Base-by-base conservation (phyloP, 2,888 invertebrate species). In the Lydus trimaculatus region DNA sequence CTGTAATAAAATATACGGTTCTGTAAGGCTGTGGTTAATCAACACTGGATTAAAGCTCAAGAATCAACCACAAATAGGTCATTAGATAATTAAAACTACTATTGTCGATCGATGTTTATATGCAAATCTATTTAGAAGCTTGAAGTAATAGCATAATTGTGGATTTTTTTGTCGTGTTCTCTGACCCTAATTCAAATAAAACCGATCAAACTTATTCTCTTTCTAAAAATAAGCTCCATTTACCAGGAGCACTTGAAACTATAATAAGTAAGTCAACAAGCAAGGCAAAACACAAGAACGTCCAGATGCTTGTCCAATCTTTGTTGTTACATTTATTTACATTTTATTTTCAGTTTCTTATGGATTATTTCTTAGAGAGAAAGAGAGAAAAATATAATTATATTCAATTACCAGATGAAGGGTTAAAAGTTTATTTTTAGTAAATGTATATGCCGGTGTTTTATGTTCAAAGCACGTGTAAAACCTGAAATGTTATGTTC, bases 371-470 rank as follows among this genome's bases (percentile, higher is more conserved):
- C 25, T 28, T 25, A 25, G 52, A 23, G 25, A 48, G 2, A 48
- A 48, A 43, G 6, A n/a, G n/a, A n/a, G n/a, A n/a, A n/a, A n/a
- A n/a, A n/a, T n/a, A n/a, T n/a, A 43, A 61, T 36, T 20, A 43
- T 43, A 23, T 39, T 56, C 56, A 61, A 61, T 61, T 36, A 20
- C 71, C 75, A 74, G 74, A 72, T 75, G 75, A 72, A 65, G 43
- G 33, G 36, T 36, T 36, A 23, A 62, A 72, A 58, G 66, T 75
- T 75, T 76, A 76, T 76, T 76, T 75, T 76, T 28, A 75, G 72
- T 71, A 9, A 28, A 13, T 28, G 13, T 0, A 13, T 23, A 15
- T 25, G 15, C 15, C 11, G 28, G 74, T 69, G 65, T 68, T 70
- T 63, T 70, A 69, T 70, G 36, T 52, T 52, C 23, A 52, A 58